Evolutionary conservation across 1,140 invertebrate genomes (phyloP).

Genomic region (Plodia interpunctella): DNA sequence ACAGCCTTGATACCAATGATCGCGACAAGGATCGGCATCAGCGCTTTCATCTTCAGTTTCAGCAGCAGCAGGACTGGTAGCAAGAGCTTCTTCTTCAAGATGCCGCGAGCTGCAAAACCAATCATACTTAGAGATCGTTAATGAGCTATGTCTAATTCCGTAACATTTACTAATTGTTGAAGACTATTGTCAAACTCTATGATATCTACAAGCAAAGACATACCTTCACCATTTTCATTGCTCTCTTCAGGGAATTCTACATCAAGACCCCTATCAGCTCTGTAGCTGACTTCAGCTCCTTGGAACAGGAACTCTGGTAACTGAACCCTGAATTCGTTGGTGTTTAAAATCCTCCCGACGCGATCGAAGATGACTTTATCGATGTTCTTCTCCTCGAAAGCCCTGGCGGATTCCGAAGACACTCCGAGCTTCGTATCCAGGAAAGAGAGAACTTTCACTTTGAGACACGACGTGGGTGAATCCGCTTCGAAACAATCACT

Average conservation of each 20-base stretch:
- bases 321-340: slow-evolving; percentile 83
- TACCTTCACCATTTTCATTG: slow-evolving; percentile 75
- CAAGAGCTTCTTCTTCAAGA: slow-evolving; percentile 88
- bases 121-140: background rate
- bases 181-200: background rate
- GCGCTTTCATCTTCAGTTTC: slow-evolving; percentile 89
- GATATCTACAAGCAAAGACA: background rate
- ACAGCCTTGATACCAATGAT: slow-evolving; percentile 88
- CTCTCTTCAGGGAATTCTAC: slow-evolving; percentile 76
- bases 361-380: slow-evolving; percentile 86
- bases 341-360: slow-evolving; percentile 81
- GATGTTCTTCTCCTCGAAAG: slow-evolving; percentile 79
- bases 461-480: slow-evolving; percentile 82
- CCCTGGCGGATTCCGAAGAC: slow-evolving; percentile 77
- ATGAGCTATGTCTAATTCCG: too few species aligned
- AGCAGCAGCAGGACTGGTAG: slow-evolving; percentile 86
- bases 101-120: slow-evolving; percentile 76
- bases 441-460: slow-evolving; percentile 84
- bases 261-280: slow-evolving; percentile 82
- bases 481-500: slow-evolving; percentile 83
- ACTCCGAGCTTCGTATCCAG: slow-evolving; percentile 83
- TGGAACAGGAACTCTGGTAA: slow-evolving; percentile 86
- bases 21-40: slow-evolving; percentile 88
- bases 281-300: slow-evolving; percentile 81
- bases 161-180: too few species aligned